Conservation (phyloP, 1,140 invertebrate species). For the Leptinotarsa lineolata region DNA sequence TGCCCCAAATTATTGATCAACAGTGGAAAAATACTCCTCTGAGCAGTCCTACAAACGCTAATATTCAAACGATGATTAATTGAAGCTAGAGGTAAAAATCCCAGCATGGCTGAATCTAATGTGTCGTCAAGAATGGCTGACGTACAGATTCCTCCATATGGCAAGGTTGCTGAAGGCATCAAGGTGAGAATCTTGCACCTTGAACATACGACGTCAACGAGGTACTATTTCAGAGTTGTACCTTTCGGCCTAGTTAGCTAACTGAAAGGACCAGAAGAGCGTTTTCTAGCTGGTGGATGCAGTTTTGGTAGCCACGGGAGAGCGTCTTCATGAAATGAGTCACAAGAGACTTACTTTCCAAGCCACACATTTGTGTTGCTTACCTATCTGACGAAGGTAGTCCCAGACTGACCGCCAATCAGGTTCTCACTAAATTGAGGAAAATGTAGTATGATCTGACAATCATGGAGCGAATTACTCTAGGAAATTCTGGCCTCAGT, state of each 20-base stretch:
- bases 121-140: neutral
- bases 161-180: neutral
- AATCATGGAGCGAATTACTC: no score
- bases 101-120: neutral
- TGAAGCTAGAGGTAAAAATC: neutral
- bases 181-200: neutral
- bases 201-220: neutral
- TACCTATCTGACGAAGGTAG: slow-evolving; percentile 1
- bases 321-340: neutral
- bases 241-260: neutral
- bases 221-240: slow-evolving; percentile 7
- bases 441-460: neutral
- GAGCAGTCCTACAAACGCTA: neutral
- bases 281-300: neutral
- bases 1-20: neutral
- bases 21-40: neutral
- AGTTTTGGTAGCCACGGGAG: slow-evolving; percentile 9
- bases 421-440: slow-evolving; percentile 11
- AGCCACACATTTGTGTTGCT: neutral
- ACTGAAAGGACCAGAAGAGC: slow-evolving; percentile 4
- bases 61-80: neutral
- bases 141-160: neutral
- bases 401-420: neutral
- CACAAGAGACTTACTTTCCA: neutral
- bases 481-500: no score